A percentile compares a stretch with the other conserved stretches of the same genome.
Evolutionary conservation across 2,113 vertebrate species (phyloP).

Genomic region (Psilopsiagon aymara): DNA sequence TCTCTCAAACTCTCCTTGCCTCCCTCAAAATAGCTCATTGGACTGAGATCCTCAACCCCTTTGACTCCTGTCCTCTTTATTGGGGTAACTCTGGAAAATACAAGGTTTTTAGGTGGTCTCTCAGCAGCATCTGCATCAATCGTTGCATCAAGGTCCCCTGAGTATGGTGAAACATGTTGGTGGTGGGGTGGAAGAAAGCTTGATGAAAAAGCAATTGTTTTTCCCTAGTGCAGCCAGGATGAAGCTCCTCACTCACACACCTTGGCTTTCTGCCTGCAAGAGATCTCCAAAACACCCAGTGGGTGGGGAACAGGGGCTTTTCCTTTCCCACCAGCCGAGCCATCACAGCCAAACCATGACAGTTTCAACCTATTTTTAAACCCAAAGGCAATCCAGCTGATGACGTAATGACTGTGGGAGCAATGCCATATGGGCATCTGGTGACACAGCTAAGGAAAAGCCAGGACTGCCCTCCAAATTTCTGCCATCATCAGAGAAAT

Average conservation of each 20-base stretch:
- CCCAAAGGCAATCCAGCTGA: neutral
- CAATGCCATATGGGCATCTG: neutral
- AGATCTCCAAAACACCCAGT: neutral
- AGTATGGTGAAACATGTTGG: neutral
- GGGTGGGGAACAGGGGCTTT: neutral
- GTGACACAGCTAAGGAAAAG: neutral
- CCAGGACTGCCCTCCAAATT: neutral
- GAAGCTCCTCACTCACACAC: neutral
- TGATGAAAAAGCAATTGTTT: neutral
- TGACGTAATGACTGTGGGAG: neutral
- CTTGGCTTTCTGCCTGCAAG: conserved; percentile 4
- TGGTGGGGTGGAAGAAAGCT: neutral
- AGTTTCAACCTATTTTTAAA: neutral
- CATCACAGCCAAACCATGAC: neutral
- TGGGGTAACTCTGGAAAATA: neutral
- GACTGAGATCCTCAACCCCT: neutral
- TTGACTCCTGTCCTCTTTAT: neutral
- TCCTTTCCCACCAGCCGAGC: neutral
- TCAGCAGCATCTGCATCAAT: neutral
- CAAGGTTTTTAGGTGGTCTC: neutral
- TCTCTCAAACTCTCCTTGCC: neutral
- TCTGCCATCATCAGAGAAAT: neutral
- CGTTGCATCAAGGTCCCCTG: neutral
- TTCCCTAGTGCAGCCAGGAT: neutral
- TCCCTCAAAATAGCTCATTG: neutral